Conservation (phyloP, 2,113 vertebrate species). For the Salvelinus fontinalis region DNA sequence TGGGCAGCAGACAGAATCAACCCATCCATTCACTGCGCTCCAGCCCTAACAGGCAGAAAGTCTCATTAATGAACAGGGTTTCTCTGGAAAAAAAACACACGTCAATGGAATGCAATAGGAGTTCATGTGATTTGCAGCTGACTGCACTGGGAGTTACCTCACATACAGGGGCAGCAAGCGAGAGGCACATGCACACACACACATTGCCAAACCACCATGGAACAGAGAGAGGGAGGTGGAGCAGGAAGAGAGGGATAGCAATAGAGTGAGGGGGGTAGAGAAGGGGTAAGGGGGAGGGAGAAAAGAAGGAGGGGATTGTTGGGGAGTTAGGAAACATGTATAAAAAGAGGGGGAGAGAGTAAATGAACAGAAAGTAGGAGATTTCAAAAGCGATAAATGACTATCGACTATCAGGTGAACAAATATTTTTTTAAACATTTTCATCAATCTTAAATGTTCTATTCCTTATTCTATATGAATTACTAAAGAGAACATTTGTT, state of each 20-base stretch:
- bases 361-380: not conserved
- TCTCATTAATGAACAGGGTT: not conserved
- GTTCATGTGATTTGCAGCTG: not conserved
- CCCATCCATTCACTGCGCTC: not conserved
- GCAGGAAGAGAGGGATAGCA: not conserved
- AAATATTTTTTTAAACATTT: not conserved
- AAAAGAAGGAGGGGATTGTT: slow-evolving; percentile 17
- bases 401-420: not conserved
- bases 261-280: not conserved
- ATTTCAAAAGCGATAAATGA: not conserved
- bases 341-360: not conserved
- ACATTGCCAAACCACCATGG: not conserved
- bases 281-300: slow-evolving; percentile 5
- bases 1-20: no score
- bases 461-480: not conserved
- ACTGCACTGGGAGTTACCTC: no score
- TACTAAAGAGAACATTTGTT: not conserved
- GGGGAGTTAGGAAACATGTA: not conserved
- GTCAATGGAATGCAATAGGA: slow-evolving; percentile 8
- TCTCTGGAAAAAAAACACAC: not conserved
- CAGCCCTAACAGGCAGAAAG: not conserved
- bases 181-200: not conserved
- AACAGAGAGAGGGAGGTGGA: not conserved
- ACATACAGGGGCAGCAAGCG: not conserved
- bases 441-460: not conserved